Evolutionary conservation across 2,888 invertebrate genomes (phyloP).

Genomic region (Trachelus iudaicus): DNA sequence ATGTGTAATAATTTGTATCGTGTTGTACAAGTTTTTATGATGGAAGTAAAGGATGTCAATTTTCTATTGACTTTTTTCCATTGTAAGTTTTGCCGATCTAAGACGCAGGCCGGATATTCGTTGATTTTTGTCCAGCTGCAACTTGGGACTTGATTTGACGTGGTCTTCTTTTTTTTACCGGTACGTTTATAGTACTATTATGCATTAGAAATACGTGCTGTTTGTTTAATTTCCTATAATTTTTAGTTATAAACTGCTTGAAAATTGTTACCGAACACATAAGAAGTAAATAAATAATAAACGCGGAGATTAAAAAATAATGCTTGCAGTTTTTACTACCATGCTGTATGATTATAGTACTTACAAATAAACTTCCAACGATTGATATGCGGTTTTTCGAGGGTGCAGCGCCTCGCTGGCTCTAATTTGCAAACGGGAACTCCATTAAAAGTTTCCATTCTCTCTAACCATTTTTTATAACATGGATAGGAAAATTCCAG

Average conservation of each 20-base stretch:
- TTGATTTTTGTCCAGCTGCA: background rate
- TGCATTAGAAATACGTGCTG: background rate
- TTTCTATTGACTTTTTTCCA: background rate
- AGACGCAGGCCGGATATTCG: background rate
- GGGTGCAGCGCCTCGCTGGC: constrained; percentile 47
- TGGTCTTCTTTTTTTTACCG: background rate
- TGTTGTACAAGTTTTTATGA: background rate
- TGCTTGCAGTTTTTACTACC: background rate
- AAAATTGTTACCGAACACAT: background rate
- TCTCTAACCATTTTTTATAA: constrained; percentile 57
- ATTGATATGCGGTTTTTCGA: constrained; percentile 52
- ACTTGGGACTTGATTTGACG: background rate
- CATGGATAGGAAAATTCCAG: constrained; percentile 56
- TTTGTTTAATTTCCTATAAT: background rate
- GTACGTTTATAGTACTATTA: background rate
- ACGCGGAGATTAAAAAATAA: background rate
- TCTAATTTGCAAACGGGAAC: constrained; percentile 56
- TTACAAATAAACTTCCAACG: constrained; percentile 63
- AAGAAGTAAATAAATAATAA: background rate
- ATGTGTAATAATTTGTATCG: background rate
- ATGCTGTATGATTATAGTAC: constrained; percentile 28
- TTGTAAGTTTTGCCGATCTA: background rate
- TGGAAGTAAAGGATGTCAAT: background rate
- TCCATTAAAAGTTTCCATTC: constrained; percentile 44
- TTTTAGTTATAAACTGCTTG: background rate